Conservation (phyloP, 2,888 invertebrate species). For the Craniophora ligustri region DNA sequence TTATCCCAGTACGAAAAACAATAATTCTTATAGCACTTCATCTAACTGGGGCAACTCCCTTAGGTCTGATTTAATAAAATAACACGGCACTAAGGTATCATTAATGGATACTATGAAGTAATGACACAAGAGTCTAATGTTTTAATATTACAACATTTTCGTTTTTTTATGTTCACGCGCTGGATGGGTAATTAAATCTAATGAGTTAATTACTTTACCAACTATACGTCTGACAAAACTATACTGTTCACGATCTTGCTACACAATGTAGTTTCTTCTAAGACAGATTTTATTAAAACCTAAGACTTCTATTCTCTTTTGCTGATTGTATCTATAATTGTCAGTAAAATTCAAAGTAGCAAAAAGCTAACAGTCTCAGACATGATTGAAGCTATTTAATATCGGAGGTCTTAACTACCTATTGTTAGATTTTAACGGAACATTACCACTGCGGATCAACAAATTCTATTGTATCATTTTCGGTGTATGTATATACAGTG, state of each 20-base stretch:
- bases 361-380: constrained; percentile 12
- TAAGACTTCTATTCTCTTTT: not conserved
- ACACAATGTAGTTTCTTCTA: not conserved
- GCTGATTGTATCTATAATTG: not conserved
- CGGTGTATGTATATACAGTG: constrained; percentile 26
- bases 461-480: constrained; percentile 40
- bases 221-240: constrained; percentile 20
- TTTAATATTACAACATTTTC: constrained; percentile 19
- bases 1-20: constrained; percentile 8
- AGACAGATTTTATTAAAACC: not conserved
- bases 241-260: constrained; percentile 6
- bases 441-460: constrained; percentile 25
- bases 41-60: constrained; percentile 7
- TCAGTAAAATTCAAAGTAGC: constrained; percentile 1
- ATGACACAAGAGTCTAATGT: constrained; percentile 12
- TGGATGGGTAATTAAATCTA: constrained; percentile 32
- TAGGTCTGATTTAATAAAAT: constrained; percentile 6
- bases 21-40: constrained; percentile 27
- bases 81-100: constrained; percentile 1
- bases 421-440: constrained; percentile 43
- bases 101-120: constrained; percentile 28
- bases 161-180: constrained; percentile 13
- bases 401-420: constrained; percentile 34
- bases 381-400: constrained; percentile 32
- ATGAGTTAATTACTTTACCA: constrained; percentile 47